A percentile compares a stretch with the other conserved stretches of the same genome.
phyloP scores from a whole-genome alignment of 2,797 vertebrate genomes.

The Microhierax caerulescens region DNA sequence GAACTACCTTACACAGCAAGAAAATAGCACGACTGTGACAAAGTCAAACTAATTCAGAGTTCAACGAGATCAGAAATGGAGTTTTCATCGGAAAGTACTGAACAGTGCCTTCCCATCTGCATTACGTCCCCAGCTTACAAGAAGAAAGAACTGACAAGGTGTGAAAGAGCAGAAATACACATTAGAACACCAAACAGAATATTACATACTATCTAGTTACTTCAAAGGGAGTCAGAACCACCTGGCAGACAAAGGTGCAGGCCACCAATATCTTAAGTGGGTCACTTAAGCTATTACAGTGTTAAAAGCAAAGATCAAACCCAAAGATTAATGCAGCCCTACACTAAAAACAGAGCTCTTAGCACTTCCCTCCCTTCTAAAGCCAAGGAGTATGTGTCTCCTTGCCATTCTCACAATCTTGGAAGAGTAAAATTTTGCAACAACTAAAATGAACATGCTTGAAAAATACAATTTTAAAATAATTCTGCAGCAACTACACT shows the following conservation, averaged over 20 bases:
- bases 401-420: not conserved
- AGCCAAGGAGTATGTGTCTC: not conserved
- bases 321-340: not conserved
- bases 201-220: not conserved
- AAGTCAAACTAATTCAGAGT: rapidly evolving
- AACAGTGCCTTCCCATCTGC: not conserved
- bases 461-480: not conserved
- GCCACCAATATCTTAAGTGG: not conserved
- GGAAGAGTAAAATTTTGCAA: not conserved
- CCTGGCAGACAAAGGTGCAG: not conserved
- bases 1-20: not conserved
- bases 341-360: not conserved
- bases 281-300: not conserved
- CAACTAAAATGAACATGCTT: not conserved
- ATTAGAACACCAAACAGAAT: not conserved
- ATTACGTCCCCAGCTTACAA: not conserved
- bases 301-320: not conserved
- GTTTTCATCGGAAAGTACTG: not conserved
- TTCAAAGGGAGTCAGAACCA: not conserved
- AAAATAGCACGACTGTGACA: rapidly evolving
- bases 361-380: not conserved
- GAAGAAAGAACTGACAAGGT: not conserved
- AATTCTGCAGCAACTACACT: not conserved
- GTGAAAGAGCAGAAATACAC: not conserved
- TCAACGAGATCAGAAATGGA: not conserved